phyloP scores from a whole-genome alignment of 2,113 vertebrate species.

The Pampusana beccarii region DNA sequence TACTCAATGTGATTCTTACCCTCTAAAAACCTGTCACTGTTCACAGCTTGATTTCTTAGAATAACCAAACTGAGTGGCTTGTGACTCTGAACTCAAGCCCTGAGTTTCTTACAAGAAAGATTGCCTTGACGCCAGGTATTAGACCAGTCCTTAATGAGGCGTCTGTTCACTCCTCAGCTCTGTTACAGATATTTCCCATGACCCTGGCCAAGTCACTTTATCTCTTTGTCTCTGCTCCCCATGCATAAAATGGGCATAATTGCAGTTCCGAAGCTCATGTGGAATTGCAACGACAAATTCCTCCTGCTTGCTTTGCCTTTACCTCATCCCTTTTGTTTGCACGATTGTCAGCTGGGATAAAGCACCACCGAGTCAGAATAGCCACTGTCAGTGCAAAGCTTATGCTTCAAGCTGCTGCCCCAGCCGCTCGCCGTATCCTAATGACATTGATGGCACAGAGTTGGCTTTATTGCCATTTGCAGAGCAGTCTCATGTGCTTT shows the following conservation, averaged over 20 bases:
- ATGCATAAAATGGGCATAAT: background rate
- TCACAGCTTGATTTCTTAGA: background rate
- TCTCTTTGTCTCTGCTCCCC: slow-evolving; percentile 7
- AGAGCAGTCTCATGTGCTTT: background rate
- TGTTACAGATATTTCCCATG: background rate
- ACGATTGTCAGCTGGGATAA: background rate
- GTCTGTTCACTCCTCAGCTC: background rate
- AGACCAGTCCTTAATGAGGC: background rate
- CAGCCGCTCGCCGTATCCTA: background rate
- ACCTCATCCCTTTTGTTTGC: background rate
- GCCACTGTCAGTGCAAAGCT: background rate
- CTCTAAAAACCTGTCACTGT: background rate
- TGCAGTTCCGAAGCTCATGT: background rate
- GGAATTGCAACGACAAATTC: background rate
- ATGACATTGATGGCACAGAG: background rate
- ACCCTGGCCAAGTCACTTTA: background rate
- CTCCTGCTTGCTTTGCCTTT: background rate
- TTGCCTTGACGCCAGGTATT: background rate
- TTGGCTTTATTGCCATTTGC: background rate
- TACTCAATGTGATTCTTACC: background rate
- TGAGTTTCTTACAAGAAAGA: background rate
- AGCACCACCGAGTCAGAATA: background rate
- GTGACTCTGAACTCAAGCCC: background rate
- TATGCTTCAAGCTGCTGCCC: background rate
- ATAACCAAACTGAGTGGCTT: background rate